These are phyloP conservation scores for Propsilocerus akamusi DNA, from an alignment of 1,140 invertebrate genomes.

Conservation along the genomic window DNA sequence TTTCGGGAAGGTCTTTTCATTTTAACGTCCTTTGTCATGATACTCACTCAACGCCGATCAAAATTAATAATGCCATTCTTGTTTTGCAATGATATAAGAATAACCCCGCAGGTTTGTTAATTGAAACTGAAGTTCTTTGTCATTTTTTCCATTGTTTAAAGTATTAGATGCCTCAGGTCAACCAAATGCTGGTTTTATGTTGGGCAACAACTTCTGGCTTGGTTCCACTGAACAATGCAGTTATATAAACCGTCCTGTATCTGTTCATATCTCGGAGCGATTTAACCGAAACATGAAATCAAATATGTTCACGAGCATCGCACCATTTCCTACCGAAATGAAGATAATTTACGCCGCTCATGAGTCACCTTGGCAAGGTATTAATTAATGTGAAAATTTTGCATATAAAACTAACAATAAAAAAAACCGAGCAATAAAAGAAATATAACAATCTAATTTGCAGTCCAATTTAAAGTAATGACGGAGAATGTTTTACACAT, in stretches of 20 bases:
- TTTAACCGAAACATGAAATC: constrained; percentile 17
- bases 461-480: constrained; percentile 22
- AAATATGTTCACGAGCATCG: constrained; percentile 14
- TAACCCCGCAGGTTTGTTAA: no score
- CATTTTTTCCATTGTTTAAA: no score
- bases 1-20: no score
- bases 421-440: no score
- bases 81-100: no score
- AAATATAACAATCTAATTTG: no score
- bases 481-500: constrained; percentile 20
- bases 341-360: constrained; percentile 19
- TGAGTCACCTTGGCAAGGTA: constrained; percentile 20
- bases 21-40: no score
- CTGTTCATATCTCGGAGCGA: constrained; percentile 15
- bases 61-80: no score
- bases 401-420: no score
- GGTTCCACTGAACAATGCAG: constrained; percentile 17
- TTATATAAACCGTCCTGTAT: constrained; percentile 12
- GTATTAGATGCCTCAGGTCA: constrained; percentile 20
- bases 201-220: constrained; percentile 23
- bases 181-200: constrained; percentile 18
- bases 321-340: constrained; percentile 20
- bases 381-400: no score
- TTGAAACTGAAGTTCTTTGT: no score
- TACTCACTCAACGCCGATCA: no score